Evolutionary conservation across 1,140 invertebrate species (phyloP).

Genomic region (Arctopsyche grandis): DNA sequence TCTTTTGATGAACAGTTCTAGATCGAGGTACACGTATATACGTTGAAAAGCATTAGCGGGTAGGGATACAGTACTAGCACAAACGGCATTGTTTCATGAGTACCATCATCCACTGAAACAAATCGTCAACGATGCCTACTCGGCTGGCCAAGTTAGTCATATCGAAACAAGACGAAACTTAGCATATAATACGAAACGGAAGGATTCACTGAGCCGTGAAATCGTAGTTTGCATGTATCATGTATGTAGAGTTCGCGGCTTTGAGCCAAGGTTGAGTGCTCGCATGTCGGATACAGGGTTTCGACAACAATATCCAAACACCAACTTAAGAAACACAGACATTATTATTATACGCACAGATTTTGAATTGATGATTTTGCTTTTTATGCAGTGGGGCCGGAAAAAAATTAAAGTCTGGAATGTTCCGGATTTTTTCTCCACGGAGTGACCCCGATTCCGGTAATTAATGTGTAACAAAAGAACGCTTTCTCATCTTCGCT

Average conservation of each 20-base stretch:
- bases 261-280: background rate
- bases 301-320: too few relatives aligned
- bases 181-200: slow-evolving; percentile 17
- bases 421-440: background rate
- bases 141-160: too few relatives aligned
- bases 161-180: too few relatives aligned
- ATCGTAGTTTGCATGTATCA: slow-evolving; percentile 2
- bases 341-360: too few relatives aligned
- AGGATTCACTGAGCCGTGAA: slow-evolving; percentile 9
- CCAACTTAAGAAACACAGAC: too few relatives aligned
- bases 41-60: background rate
- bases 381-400: background rate
- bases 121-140: too few relatives aligned
- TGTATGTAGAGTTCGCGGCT: background rate
- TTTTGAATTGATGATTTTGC: background rate
- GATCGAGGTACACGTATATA: background rate
- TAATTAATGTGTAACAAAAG: slow-evolving; percentile 31
- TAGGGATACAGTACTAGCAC: too few relatives aligned
- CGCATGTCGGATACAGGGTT: background rate
- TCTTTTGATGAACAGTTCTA: too few relatives aligned
- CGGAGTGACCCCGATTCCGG: slow-evolving; percentile 5
- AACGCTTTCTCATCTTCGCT: slow-evolving; percentile 30
- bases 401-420: background rate
- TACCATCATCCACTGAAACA: too few relatives aligned
- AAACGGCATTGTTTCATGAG: too few relatives aligned